Evolutionary conservation across 2,888 invertebrate genomes (phyloP), one percentile per base, ranked within the genome.

Genomic region (Ophion slaviceki): DNA sequence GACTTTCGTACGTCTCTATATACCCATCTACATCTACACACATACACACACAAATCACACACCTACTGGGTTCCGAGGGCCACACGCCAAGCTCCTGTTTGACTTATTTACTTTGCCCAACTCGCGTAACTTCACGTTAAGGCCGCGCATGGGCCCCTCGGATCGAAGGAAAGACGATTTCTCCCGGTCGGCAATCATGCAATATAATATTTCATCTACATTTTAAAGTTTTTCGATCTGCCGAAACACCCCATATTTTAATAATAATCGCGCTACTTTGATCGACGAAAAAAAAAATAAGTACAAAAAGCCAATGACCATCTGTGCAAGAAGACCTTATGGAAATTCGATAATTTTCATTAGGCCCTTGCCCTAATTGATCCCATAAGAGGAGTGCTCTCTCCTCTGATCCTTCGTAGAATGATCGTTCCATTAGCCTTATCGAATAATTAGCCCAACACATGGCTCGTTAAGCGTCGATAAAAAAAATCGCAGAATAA

Each of bases 351-450:
- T 64, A 57, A 70, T 68, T 68, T 92, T 93, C 92, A 93, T 89
- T 90, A 88, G 84, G 87, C 91, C 90, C 85, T 93, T 90, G 91
- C 90, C 91, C 59, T 92, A 92, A 93, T 93, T 90, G 92, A 92
- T 92, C 91, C 89, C 90, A 91, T 90, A 90, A 89, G 47, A 66
- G 61, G 40, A 75, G 32, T n/a, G n/a, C n/a, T 47, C 24, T 24
- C 47, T 77, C 87, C 84, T 75, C 83, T 74, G 85, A 82, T 84
- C 80, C 84, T 85, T 88, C 91, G 90, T 91, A 89, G 89, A 92
- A 92, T 93, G 91, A 92, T 89, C 88, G 82, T 64, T 83, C 89
- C 88, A 88, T 91, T 91, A 90, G 83, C 82, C 59, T 77, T 74
- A 47, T 64, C 78, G 86, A 85, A 89, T 90, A 87, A 91, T 91